Base-by-base conservation (phyloP, 2,797 vertebrate species). In the Syngnathus rostellatus region DNA sequence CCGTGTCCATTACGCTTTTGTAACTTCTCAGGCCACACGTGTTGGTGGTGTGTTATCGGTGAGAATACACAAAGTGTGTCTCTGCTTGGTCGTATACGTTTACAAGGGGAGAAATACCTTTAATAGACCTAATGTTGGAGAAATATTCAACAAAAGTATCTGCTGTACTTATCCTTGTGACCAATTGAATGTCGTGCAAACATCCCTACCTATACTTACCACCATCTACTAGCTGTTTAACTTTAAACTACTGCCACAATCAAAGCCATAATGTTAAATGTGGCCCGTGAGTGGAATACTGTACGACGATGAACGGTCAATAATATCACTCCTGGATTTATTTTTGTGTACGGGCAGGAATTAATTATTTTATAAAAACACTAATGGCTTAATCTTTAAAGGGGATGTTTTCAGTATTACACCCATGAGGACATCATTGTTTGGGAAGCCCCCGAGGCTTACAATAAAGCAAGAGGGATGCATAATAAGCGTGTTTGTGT, bases 381-480 rank as follows among this genome's bases (percentile, higher is more conserved):
- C 12, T 55, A 25, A 55, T 55, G 23, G 23, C 21, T 25, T 23
- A 12, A 55, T 55, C 10, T 25, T 55, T 12, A 55, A 5, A 55
- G 53, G 23, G 53, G 21, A 11, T 11, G 6, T 55, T 12, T 55
- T 55, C 12, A 25, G 7, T 21, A 51, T 86, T 79, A 79, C 37
- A 74, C 78, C 79, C 68, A 58, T 38, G 31, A 77, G 70, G 77
- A 80, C 66, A 40, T 59, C 55, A 80, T 80, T 86, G 77, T 84
- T 81, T 80, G 69, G 77, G 60, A 81, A 70, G 75, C 77, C 79
- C 82, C 72, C 67, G 31, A 71, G 78, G 79, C 81, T 59, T 77
- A 77, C 67, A 76, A 46, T 63, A 67, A 73, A 70, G 79, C 83
- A 76, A 66, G 21, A 66, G 77, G 79, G 80, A 82, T 64, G 71